Evolutionary conservation across 2,797 vertebrate species (phyloP).

Genomic region (Melanotaenia boesemani): DNA sequence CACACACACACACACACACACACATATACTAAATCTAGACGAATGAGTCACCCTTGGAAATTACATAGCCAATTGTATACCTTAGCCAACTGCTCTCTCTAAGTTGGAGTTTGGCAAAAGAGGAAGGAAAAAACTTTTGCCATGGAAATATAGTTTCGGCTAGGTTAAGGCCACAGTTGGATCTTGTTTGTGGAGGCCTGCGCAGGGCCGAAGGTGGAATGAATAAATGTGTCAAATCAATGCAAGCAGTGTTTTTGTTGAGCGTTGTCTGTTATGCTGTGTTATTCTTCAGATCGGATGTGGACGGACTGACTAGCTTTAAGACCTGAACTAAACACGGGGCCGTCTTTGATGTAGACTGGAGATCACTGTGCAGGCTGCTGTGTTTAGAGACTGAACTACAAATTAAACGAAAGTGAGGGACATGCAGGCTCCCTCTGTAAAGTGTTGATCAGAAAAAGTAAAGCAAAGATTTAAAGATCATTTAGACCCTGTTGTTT

Average conservation of each 20-base stretch:
- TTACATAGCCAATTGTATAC: slow-evolving; percentile 70
- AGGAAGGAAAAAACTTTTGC: slow-evolving; percentile 67
- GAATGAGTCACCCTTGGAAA: slow-evolving; percentile 80
- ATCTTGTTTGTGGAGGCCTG: slow-evolving; percentile 57
- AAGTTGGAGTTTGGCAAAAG: slow-evolving; percentile 66
- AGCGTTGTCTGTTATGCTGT: slow-evolving; percentile 10
- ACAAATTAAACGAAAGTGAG: neutral
- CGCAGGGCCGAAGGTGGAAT: slow-evolving; percentile 37
- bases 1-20: slow-evolving; percentile 34
- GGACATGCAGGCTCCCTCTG: neutral
- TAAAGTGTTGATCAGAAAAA: no score
- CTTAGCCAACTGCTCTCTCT: slow-evolving; percentile 68
- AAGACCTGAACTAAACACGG: slow-evolving; percentile 2
- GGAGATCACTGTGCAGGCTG: neutral
- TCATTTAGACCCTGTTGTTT: no score
- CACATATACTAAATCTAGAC: slow-evolving; percentile 65
- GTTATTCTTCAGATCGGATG: slow-evolving; percentile 19
- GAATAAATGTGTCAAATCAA: slow-evolving; percentile 37
- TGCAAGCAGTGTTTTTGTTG: slow-evolving; percentile 31
- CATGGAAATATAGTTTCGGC: slow-evolving; percentile 65
- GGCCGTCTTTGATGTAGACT: neutral
- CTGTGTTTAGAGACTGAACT: neutral
- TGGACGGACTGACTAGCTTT: slow-evolving; percentile 18
- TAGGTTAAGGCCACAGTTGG: slow-evolving; percentile 39
- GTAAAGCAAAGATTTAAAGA: no score